Conservation (phyloP, 2,113 vertebrate genomes). For the Vireo altiloquus region DNA sequence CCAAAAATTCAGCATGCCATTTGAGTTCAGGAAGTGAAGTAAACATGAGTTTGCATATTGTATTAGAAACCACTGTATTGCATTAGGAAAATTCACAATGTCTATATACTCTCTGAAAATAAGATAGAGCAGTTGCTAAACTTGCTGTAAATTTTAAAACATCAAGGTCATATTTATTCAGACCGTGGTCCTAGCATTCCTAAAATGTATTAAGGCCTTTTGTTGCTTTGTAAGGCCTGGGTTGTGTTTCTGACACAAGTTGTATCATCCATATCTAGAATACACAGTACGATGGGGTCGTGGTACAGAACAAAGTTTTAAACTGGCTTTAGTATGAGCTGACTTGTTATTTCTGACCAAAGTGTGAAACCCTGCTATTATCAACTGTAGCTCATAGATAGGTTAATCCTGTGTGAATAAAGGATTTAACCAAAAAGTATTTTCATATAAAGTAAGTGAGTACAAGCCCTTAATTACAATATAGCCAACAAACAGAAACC, state of each 20-base stretch:
- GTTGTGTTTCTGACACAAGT: background rate
- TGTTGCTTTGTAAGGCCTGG: background rate
- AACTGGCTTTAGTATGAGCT: background rate
- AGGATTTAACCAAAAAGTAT: background rate
- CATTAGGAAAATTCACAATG: conserved; percentile 9
- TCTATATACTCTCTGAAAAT: background rate
- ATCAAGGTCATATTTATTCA: background rate
- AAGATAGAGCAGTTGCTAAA: background rate
- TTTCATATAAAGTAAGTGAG: background rate
- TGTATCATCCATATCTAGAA: background rate
- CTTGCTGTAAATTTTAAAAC: background rate
- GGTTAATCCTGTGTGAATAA: background rate
- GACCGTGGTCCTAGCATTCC: background rate
- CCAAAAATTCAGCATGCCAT: conserved; percentile 41
- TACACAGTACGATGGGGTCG: background rate
- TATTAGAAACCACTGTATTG: background rate
- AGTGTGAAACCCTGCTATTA: background rate
- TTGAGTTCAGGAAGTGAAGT: conserved; percentile 49
- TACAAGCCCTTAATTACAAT: background rate
- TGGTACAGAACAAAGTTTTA: background rate
- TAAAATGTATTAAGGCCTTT: background rate
- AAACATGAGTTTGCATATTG: conserved; percentile 41
- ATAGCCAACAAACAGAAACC: background rate
- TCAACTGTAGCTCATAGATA: background rate
- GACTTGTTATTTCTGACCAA: background rate